Evolutionary conservation across 2,888 invertebrate genomes (phyloP), one percentile per base, ranked within the genome.

Genomic region (Crossocerus cetratus): DNA sequence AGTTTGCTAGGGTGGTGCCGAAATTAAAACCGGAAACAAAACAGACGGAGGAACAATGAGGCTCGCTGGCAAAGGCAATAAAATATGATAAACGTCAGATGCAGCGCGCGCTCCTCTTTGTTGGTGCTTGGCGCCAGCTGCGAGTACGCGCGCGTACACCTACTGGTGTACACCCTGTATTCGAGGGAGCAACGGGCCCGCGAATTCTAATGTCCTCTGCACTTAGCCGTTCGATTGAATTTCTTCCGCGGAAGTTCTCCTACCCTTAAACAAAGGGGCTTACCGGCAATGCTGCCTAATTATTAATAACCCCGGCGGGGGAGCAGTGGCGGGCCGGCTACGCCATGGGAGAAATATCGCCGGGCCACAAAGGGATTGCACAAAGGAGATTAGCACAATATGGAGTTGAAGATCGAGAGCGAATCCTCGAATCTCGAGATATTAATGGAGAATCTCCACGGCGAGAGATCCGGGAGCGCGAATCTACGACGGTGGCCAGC

Each of bases 1-100:
- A 60, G 67, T 49, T 56, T 56, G 73, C 61, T 54, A 69, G 68
- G 67, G 58, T 61, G 53, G 72, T 74, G 77, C 76, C 80, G 75
- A 79, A 86, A 84, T 86, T 86, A 87, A 85, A 84, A 84, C 84
- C 82, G 83, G 85, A 86, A 86, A 86, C 85, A 86, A 86, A 87
- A 86, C 85, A 84, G 83, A 85, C 83, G 80, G 78, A 78, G 83
- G 78, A 83, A 87, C 86, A 87, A 86, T 87, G 81, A 84, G 78
- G 78, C 80, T 79, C 74, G 80, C 78, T 73, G 80, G 79, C 83
- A 79, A 80, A 84, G 84, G 86, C 80, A 86, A 87, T 87, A 87
- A 87, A 87, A 86, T 87, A 87, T 87, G 87, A 87, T 87, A 84
- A 87, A 84, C 84, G 84, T 82, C 84, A 83, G 58, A 68, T 74